Base-by-base conservation (phyloP, 2,113 vertebrate species). In the Xyliphius kryptos region DNA sequence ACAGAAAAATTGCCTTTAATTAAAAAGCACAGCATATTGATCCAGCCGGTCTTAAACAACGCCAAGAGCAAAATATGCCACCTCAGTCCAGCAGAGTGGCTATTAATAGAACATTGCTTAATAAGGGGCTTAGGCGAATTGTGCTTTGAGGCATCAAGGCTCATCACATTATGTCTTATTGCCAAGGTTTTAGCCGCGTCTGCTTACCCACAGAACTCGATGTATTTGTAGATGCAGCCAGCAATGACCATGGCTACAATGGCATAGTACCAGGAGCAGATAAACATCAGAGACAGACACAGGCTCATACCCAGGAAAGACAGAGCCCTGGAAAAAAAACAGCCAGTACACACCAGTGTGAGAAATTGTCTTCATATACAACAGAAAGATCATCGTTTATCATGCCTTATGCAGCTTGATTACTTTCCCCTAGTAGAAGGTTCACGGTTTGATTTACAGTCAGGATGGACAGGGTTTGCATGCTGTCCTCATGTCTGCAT, bases 281-380 rank as follows among this genome's bases (percentile, higher is more conserved):
- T 95, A 82, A 99, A 99, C 96, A 99, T 99, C 72, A 99, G 88
- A 0, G 96, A 88, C 74, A 99, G 84, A 76, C 96, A 99, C 68
- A 99, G 82, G 74, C 95, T 97, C 96, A 99, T 98, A 46, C 96
- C 96, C 85, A 99, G 82, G 83, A 99, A 97, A 36, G 96, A 99
- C 48, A 99, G 83, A 26, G 96, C 91, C 96, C 96, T 99, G 85
- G n/a, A n/a, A n/a, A n/a, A n/a, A n/a, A n/a, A n/a, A n/a, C n/a
- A n/a, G n/a, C n/a, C n/a, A n/a, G n/a, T n/a, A n/a, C n/a, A n/a
- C n/a, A n/a, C n/a, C n/a, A n/a, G n/a, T n/a, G n/a, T n/a, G n/a
- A n/a, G n/a, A n/a, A n/a, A n/a, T n/a, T n/a, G n/a, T n/a, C n/a
- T n/a, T n/a, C n/a, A n/a, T n/a, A n/a, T n/a, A n/a, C n/a, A n/a